Conservation (phyloP, 2,888 invertebrate species). For the Pammene fasciana region DNA sequence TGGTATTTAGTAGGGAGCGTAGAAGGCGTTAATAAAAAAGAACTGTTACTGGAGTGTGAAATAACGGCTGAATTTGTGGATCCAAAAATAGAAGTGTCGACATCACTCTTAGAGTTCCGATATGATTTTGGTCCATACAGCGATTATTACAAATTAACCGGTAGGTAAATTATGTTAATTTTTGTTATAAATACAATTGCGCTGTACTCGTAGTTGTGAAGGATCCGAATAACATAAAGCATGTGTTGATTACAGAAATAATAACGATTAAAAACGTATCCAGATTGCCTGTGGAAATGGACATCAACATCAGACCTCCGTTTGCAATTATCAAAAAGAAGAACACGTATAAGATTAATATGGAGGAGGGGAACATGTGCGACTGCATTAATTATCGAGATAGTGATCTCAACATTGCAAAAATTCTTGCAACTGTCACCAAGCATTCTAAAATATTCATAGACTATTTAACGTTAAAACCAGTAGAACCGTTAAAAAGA, state of each 20-base stretch:
- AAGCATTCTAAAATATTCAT: slow-evolving; percentile 62
- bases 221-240: neutral
- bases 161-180: slow-evolving; percentile 65
- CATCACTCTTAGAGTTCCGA: slow-evolving; percentile 74
- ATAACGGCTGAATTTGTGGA: slow-evolving; percentile 83
- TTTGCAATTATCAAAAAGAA: slow-evolving; percentile 75
- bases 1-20: slow-evolving; percentile 84
- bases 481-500: slow-evolving; percentile 64
- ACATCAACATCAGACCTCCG: slow-evolving; percentile 75
- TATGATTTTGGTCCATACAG: slow-evolving; percentile 76
- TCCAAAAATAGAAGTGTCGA: slow-evolving; percentile 81
- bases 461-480: slow-evolving; percentile 69
- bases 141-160: slow-evolving; percentile 74
- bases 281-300: slow-evolving; percentile 74
- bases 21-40: slow-evolving; percentile 80
- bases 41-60: slow-evolving; percentile 76
- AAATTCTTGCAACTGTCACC: slow-evolving; percentile 56
- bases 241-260: slow-evolving; percentile 69
- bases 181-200: neutral
- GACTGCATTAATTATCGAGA: slow-evolving; percentile 71
- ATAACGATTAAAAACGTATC: slow-evolving; percentile 82
- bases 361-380: slow-evolving; percentile 65
- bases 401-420: slow-evolving; percentile 64
- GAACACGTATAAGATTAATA: slow-evolving; percentile 64
- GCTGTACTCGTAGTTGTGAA: neutral